Conservation (phyloP, 92 coral and sea anemone species). For the Bergia puertoricense region DNA sequence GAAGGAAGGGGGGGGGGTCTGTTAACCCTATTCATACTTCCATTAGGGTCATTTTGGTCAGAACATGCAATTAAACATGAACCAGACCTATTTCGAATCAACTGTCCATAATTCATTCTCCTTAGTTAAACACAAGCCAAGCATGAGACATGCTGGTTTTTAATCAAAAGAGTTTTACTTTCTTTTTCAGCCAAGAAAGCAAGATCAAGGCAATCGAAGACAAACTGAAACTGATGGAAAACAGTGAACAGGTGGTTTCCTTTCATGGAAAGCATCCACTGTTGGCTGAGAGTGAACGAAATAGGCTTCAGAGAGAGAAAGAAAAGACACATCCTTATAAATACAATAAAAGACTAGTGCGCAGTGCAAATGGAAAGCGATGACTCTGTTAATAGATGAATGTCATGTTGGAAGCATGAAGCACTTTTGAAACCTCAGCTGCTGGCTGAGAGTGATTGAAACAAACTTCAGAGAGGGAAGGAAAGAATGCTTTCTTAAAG, state of each 20-base stretch:
- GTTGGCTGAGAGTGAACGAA: slow-evolving; percentile 81
- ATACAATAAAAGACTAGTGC: slow-evolving; percentile 26
- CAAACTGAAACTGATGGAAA: slow-evolving; percentile 85
- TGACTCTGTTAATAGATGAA: not conserved
- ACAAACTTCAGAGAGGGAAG: slow-evolving; percentile 68
- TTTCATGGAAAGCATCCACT: slow-evolving; percentile 83
- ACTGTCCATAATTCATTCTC: not conserved
- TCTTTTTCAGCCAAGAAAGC: slow-evolving; percentile 72
- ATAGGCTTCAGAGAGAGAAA: slow-evolving; percentile 68
- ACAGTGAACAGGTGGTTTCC: slow-evolving; percentile 44
- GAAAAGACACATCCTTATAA: slow-evolving; percentile 70
- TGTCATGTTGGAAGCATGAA: not conserved
- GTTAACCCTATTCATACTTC: too few relatives aligned
- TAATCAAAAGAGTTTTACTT: not conserved
- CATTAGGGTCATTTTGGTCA: too few relatives aligned
- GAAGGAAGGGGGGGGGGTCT: too few relatives aligned
- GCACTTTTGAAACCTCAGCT: not conserved
- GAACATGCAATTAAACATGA: too few relatives aligned
- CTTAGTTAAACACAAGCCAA: too few relatives aligned
- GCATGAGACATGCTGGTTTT: too few relatives aligned
- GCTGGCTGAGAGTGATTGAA: slow-evolving; percentile 81
- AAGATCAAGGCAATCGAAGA: slow-evolving; percentile 93
- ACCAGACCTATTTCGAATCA: too few relatives aligned
- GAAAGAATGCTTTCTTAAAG: slow-evolving; percentile 60
- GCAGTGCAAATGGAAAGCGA: slow-evolving; percentile 30